A percentile compares a stretch with the other conserved stretches of the same genome.
phyloP scores from a whole-genome alignment of 1,140 invertebrate species.

The Arctopsyche grandis region DNA sequence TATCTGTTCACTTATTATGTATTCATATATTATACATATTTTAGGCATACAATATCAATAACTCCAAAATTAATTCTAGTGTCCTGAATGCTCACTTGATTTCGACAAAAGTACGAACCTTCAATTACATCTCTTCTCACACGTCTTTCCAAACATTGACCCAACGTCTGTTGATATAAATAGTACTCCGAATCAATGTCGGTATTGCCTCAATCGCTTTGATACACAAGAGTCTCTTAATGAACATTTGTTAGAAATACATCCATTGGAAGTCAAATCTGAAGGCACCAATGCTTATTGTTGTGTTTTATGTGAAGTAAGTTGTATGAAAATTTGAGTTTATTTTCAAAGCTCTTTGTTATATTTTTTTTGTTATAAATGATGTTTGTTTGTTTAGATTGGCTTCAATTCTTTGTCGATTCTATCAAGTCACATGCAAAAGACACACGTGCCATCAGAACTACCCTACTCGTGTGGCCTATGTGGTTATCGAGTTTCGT shows the following conservation, averaged over 20 bases:
- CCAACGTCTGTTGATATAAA: constrained; percentile 40
- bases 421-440: constrained; percentile 79
- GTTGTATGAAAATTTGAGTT: constrained; percentile 55
- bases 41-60: no score
- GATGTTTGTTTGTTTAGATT: constrained; percentile 57
- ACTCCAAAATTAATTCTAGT: no score
- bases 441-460: constrained; percentile 78
- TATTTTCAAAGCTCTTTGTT: constrained; percentile 56
- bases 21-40: constrained; percentile 1
- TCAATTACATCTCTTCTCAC: constrained; percentile 75
- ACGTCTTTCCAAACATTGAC: constrained; percentile 65
- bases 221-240: constrained; percentile 62
- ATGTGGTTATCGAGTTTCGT: constrained; percentile 79
- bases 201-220: constrained; percentile 69
- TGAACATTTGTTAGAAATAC: constrained; percentile 67
- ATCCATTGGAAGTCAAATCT: constrained; percentile 70
- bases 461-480: constrained; percentile 82
- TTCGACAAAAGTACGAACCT: constrained; percentile 72
- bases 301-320: constrained; percentile 77
- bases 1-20: no score
- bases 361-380: constrained; percentile 10
- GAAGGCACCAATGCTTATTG: constrained; percentile 66
- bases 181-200: constrained; percentile 60
- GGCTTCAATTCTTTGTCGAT: constrained; percentile 70
- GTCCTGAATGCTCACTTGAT: constrained; percentile 67